phyloP scores from a whole-genome alignment of 2,888 invertebrate genomes.

The Orthosia gracilis region DNA sequence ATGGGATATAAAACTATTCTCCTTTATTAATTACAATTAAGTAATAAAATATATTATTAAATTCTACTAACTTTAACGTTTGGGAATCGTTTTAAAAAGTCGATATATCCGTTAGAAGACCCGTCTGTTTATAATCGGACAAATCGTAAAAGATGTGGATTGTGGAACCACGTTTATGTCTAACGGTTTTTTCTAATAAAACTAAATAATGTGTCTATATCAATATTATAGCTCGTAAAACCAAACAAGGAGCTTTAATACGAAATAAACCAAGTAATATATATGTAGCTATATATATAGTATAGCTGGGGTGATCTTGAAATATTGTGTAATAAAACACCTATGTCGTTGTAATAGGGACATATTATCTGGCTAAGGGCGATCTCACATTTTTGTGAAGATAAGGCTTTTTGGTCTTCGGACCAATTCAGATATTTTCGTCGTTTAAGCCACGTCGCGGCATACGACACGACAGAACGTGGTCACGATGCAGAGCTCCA shows the following conservation, averaged over 20 bases:
- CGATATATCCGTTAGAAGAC: background rate
- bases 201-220: background rate
- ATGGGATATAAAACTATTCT: constrained; percentile 12
- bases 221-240: constrained; percentile 37
- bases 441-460: no score
- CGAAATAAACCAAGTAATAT: constrained; percentile 44
- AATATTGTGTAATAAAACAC: constrained; percentile 61
- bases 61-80: no score
- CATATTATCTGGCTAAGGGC: constrained; percentile 16
- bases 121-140: background rate
- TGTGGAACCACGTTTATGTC: background rate
- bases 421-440: background rate
- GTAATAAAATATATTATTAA: constrained; percentile 4
- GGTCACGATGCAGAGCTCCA: no score
- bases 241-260: constrained; percentile 44
- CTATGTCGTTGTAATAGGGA: constrained; percentile 26
- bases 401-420: background rate
- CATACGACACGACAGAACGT: no score
- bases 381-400: constrained; percentile 13
- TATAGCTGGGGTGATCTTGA: constrained; percentile 42
- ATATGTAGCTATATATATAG: no score
- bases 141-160: constrained; percentile 1
- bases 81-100: background rate
- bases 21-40: background rate
- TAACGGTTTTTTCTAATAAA: constrained; percentile 1